Evolutionary conservation across 2,113 vertebrate genomes (phyloP), one percentile per base, ranked within the genome.

Genomic region (Poeciliopsis turrubarensis): DNA sequence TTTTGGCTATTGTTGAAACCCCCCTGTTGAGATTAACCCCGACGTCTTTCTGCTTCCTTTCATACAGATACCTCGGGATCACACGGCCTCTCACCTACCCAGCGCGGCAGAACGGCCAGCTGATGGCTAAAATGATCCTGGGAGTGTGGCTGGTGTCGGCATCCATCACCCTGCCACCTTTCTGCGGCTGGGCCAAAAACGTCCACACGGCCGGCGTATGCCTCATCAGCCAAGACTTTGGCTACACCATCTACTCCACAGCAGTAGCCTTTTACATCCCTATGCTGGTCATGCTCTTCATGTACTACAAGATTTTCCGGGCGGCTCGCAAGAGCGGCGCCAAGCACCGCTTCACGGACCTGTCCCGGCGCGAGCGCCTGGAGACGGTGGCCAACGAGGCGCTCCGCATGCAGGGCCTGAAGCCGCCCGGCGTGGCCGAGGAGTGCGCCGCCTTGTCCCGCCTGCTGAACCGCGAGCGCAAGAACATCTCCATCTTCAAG

Each of bases 301-400:
- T 95, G 95, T 95, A 95, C 89, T 95, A 95, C 87, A 95, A 95
- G 89, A 95, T 95, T 77, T 95, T 95, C 86, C 91, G 79, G 83
- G 95, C 95, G 0, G 95, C 95, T 17, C 92, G 94, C 47, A 95
- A 95, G 80, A 95, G 95, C 0, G 91, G 93, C 0, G 94, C 94
- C 84, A 95, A 95, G 81, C 95, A 95, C 83, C 93, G 94, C 27
- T 95, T 95, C 77, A 93, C 90, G 1, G 82, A 94, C 86, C 75
- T 93, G 60, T 79, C 91, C 0, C 91, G 92, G 0, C 88, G 90
- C 0, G 90, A 92, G 22, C 90, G 92, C 14, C 87, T 92, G 5
- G 93, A 92, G 75, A 90, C 89, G 0, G 94, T 88, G 69, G 85
- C 88, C 65, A 92, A 88, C 41, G 93, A 95, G 76, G 88, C 91